phyloP scores from a whole-genome alignment of 2,888 invertebrate genomes.

The Polyommatus icarus region DNA sequence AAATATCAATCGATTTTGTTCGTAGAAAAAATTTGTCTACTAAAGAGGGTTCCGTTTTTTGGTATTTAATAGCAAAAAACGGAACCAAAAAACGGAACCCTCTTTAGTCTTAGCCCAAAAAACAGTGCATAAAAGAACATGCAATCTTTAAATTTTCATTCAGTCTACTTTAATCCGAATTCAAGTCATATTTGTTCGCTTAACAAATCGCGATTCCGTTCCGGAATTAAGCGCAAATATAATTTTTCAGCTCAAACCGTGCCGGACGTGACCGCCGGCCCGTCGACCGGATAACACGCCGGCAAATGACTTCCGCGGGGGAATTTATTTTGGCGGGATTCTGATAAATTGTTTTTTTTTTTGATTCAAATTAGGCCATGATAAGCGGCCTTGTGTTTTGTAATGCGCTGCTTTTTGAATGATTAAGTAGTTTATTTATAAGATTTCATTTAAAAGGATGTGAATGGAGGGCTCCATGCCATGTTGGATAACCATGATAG shows the following conservation, averaged over 20 bases:
- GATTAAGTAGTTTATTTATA: neutral
- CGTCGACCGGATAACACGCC: slow-evolving; percentile 24
- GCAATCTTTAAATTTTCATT: neutral
- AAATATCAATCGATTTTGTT: too few species aligned
- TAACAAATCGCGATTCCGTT: slow-evolving; percentile 19
- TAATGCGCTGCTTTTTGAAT: neutral
- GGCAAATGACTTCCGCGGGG: slow-evolving; percentile 27
- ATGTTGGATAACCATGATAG: too few species aligned
- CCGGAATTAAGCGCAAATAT: slow-evolving; percentile 20
- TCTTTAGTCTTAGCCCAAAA: neutral
- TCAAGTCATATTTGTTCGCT: slow-evolving; percentile 18
- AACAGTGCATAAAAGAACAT: neutral
- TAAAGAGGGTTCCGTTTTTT: too few species aligned
- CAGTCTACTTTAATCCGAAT: neutral
- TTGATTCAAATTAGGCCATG: neutral
- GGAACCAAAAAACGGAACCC: too few species aligned
- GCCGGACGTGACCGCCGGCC: slow-evolving; percentile 29
- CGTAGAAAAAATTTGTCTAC: too few species aligned
- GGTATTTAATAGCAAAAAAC: too few species aligned
- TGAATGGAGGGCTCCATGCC: too few species aligned
- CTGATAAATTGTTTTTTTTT: slow-evolving; percentile 26
- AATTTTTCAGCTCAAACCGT: slow-evolving; percentile 21
- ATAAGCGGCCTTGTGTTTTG: neutral
- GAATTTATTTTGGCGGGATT: slow-evolving; percentile 7
- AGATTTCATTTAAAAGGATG: neutral